These are phyloP conservation scores for Molossus alvarezi DNA, from an alignment of 2,797 vertebrate genomes.

Conservation along the genomic window DNA sequence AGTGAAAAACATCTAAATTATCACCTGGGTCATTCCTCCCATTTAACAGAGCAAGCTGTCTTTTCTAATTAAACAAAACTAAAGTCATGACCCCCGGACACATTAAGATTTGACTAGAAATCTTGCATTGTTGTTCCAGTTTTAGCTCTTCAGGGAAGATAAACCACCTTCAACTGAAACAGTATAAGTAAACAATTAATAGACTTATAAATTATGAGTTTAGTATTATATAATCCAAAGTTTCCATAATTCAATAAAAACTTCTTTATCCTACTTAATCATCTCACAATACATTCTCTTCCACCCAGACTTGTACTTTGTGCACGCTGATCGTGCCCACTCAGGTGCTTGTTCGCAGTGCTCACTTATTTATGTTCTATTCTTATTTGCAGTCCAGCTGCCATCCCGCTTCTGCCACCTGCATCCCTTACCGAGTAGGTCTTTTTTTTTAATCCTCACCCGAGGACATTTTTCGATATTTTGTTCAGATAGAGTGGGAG, in stretches of 20 bases:
- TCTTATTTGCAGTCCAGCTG: background rate
- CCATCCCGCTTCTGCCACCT: background rate
- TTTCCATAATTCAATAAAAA: background rate
- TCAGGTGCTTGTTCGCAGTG: background rate
- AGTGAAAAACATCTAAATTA: conserved; percentile 44
- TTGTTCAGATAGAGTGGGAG: no score
- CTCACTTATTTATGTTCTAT: background rate
- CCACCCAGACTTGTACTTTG: background rate
- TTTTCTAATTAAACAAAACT: conserved; percentile 51
- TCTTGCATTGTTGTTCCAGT: background rate
- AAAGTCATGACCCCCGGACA: background rate
- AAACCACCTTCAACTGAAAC: background rate
- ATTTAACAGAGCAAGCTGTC: background rate
- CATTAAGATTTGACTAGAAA: background rate
- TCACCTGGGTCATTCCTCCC: background rate
- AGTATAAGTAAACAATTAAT: background rate
- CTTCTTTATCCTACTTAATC: background rate
- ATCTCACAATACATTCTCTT: background rate
- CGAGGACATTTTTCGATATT: no score
- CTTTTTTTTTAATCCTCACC: background rate
- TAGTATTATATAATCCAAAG: background rate
- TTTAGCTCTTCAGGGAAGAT: background rate
- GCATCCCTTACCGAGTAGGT: background rate
- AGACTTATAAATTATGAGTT: background rate
- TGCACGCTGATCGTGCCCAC: background rate